phyloP scores from a whole-genome alignment of 1,140 invertebrate species.

The Drosophila lacertosa region DNA sequence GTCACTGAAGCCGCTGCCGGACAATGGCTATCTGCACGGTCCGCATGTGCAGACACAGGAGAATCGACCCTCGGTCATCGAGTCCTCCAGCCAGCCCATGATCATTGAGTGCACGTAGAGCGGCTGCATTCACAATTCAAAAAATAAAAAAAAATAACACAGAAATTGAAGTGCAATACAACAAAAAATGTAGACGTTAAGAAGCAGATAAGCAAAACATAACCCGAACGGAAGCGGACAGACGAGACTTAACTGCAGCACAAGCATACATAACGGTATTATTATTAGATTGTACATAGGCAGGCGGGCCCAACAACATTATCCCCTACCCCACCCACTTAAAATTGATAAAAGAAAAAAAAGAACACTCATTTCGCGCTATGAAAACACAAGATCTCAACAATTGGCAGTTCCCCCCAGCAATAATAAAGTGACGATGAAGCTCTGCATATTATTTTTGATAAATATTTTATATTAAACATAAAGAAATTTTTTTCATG shows the following conservation, averaged over 20 bases:
- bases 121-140: not conserved
- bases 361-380: constrained; percentile 59
- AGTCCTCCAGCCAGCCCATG: constrained; percentile 92
- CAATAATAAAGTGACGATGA: constrained; percentile 43
- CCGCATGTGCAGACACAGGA: constrained; percentile 86
- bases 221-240: constrained; percentile 41
- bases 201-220: constrained; percentile 5
- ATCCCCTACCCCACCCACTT: constrained; percentile 7
- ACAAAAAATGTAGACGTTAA: constrained; percentile 40
- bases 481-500: constrained; percentile 9
- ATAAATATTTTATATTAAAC: constrained; percentile 75
- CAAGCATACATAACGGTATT: constrained; percentile 81
- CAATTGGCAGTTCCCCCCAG: constrained; percentile 72
- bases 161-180: constrained; percentile 77
- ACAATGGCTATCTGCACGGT: constrained; percentile 78
- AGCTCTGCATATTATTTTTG: constrained; percentile 74
- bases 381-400: constrained; percentile 79
- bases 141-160: no score
- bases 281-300: constrained; percentile 76
- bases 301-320: constrained; percentile 28
- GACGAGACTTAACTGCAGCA: constrained; percentile 54
- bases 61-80: constrained; percentile 91
- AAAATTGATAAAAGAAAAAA: constrained; percentile 42
- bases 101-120: constrained; percentile 93
- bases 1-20: constrained; percentile 66